Evolutionary conservation across 2,113 vertebrate species (phyloP).

Genomic region (Cromileptes altivelis): DNA sequence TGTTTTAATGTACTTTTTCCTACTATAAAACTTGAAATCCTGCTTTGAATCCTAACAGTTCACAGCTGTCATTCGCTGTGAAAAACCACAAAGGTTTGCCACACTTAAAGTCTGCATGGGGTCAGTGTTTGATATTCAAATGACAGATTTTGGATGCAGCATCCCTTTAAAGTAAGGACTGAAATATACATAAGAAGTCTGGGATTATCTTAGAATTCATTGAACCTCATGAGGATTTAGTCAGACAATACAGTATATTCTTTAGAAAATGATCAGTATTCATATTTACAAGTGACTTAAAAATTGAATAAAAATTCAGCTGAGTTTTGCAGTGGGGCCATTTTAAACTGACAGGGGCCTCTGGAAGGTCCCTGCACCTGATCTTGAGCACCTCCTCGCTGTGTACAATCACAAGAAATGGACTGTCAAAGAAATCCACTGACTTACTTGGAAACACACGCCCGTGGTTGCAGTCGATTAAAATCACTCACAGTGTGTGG

Average conservation of each 20-base stretch:
- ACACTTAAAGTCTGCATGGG: background rate
- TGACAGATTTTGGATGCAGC: background rate
- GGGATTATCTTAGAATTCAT: background rate
- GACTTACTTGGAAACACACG: conserved; percentile 3
- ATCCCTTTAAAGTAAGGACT: background rate
- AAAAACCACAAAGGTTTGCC: background rate
- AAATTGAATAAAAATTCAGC: background rate
- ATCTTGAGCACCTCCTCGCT: background rate
- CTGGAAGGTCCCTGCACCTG: background rate
- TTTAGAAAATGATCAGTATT: background rate
- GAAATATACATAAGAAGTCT: background rate
- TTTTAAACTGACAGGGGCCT: background rate
- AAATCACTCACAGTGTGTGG: background rate
- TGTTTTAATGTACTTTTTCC: background rate
- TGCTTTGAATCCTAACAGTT: background rate
- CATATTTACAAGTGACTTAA: background rate
- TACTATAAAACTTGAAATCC: background rate
- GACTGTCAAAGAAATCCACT: conserved; percentile 5
- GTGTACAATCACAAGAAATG: background rate
- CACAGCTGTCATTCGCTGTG: background rate
- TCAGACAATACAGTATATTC: background rate
- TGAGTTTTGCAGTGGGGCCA: background rate
- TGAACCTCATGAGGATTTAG: background rate
- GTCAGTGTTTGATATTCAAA: background rate
- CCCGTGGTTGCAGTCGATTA: conserved; percentile 4